Evolutionary conservation across 1,140 invertebrate genomes (phyloP).

Genomic region (Euura saliciscinereae): DNA sequence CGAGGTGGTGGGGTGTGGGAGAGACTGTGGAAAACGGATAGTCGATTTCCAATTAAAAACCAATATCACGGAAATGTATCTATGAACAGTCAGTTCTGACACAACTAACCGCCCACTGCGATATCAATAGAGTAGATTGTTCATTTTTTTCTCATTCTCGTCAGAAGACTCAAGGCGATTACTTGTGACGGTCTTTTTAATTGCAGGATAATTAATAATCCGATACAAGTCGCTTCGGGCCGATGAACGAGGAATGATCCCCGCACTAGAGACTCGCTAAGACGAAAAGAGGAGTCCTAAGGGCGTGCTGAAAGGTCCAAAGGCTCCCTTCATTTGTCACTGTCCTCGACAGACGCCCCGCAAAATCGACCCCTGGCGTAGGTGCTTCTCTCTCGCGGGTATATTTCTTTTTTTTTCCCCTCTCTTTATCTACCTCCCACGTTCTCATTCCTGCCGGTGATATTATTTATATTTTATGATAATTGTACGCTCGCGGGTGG

Average conservation of each 20-base stretch:
- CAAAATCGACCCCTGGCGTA: conserved; percentile 51
- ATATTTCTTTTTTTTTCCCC: conserved; percentile 16
- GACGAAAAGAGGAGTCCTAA: conserved; percentile 14
- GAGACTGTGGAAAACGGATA: not conserved
- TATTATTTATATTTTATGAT: conserved; percentile 32
- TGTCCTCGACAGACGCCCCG: conserved; percentile 48
- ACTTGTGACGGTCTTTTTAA: not conserved
- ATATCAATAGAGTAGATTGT: not conserved
- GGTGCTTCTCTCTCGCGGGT: conserved; percentile 16
- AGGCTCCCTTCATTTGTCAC: conserved; percentile 47
- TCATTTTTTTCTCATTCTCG: not conserved
- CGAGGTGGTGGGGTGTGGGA: conserved; percentile 29
- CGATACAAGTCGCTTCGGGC: not conserved
- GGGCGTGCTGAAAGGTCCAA: conserved; percentile 43
- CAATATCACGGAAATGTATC: not conserved
- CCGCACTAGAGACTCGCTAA: not conserved
- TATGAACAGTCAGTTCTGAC: no score
- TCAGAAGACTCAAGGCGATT: not conserved
- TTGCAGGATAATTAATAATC: not conserved
- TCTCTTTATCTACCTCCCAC: conserved; percentile 14
- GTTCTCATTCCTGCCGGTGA: conserved; percentile 8
- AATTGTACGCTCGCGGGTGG: conserved; percentile 21
- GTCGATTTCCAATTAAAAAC: not conserved
- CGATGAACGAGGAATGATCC: not conserved
- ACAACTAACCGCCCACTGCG: no score